Conservation (phyloP, 2,113 vertebrate genomes). For the Hippocampus comes region DNA sequence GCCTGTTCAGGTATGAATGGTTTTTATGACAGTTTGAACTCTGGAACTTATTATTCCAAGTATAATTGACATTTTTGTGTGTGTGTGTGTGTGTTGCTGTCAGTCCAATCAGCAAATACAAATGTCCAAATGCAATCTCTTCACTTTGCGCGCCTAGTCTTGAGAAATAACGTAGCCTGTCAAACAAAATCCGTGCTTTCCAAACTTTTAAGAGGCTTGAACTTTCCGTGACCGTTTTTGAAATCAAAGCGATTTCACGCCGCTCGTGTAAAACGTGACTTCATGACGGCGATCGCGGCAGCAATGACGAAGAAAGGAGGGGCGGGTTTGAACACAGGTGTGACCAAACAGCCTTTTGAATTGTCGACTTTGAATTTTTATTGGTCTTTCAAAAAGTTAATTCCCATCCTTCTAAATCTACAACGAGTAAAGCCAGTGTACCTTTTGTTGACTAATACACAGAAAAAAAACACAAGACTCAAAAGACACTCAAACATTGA, state of each 20-base stretch:
- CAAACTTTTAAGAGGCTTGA: constrained; percentile 52
- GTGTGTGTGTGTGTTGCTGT: background rate
- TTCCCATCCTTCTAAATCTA: background rate
- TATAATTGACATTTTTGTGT: background rate
- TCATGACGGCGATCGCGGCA: constrained; percentile 20
- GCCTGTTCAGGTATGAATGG: background rate
- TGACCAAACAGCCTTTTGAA: constrained; percentile 5
- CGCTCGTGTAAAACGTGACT: constrained; percentile 64
- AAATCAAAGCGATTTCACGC: constrained; percentile 72
- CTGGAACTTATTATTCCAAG: background rate
- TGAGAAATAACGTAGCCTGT: constrained; percentile 44
- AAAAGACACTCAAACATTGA: background rate
- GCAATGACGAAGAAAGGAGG: background rate
- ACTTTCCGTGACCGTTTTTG: constrained; percentile 68
- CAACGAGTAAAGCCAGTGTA: background rate
- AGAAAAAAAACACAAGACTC: background rate
- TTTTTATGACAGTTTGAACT: background rate
- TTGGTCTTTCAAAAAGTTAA: background rate
- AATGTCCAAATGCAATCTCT: background rate
- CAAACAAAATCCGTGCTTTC: constrained; percentile 49
- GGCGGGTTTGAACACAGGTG: constrained; percentile 47
- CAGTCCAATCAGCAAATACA: constrained; percentile 13
- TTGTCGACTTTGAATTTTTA: background rate
- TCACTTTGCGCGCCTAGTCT: constrained; percentile 11
- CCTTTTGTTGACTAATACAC: background rate